Percentiles rank a stretch among this genome's conserved stretches.
Conservation (phyloP, 2,113 vertebrate genomes). For the Alligator sinensis region DNA sequence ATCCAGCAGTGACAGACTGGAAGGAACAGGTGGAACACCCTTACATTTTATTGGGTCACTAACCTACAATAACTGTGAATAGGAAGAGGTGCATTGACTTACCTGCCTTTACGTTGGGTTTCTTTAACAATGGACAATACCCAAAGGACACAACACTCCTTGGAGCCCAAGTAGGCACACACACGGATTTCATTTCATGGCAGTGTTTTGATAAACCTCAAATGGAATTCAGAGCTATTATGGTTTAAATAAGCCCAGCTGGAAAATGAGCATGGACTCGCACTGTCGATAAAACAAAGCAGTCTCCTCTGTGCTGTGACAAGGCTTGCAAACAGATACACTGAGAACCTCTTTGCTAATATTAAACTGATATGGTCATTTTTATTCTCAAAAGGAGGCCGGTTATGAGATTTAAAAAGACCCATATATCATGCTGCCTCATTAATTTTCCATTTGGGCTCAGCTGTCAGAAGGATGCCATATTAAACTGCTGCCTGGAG, state of each 20-base stretch:
- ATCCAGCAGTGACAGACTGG: neutral
- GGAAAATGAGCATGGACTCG: conserved; percentile 15
- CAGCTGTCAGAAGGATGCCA: conserved; percentile 67
- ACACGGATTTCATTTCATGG: neutral
- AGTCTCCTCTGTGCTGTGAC: conserved; percentile 47
- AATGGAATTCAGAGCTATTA: neutral
- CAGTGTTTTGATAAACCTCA: neutral
- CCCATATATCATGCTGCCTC: conserved; percentile 71
- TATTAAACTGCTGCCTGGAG: conserved; percentile 72
- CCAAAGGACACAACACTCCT: rapidly evolving
- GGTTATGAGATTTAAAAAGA: conserved; percentile 75
- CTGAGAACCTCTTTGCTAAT: conserved; percentile 64
- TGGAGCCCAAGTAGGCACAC: neutral
- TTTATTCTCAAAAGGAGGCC: conserved; percentile 74
- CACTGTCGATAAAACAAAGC: conserved; percentile 49
- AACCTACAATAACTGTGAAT: rapidly evolving
- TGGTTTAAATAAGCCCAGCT: conserved; percentile 9
- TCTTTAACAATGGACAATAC: neutral
- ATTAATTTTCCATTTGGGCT: conserved; percentile 75
- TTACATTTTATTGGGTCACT: neutral
- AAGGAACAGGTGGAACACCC: neutral
- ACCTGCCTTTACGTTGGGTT: no score
- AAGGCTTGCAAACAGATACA: conserved; percentile 50
- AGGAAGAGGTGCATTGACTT: neutral
- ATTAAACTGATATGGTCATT: conserved; percentile 76